Percentiles rank a stretch among this genome's conserved stretches.
These are phyloP conservation scores for Macropodus opercularis DNA, from an alignment of 2,797 vertebrate species.

Conservation along the genomic window DNA sequence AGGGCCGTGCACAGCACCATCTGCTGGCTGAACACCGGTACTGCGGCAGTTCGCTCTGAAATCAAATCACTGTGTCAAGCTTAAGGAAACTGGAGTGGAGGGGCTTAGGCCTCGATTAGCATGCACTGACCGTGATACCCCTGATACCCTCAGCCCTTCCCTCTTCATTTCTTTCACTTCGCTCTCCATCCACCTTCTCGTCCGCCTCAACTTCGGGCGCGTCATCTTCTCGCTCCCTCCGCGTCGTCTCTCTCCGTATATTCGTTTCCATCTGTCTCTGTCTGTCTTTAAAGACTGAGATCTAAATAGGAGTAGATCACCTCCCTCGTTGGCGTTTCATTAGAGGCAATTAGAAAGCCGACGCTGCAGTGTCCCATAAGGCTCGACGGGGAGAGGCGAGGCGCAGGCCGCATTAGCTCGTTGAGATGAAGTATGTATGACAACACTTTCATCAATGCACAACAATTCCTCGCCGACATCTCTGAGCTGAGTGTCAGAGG, in stretches of 20 bases:
- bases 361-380: conserved; percentile 72
- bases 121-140: conserved; percentile 54
- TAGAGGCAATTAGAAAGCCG: conserved; percentile 80
- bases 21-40: conserved; percentile 67
- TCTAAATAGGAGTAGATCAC: conserved; percentile 75
- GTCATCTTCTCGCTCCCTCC: conserved; percentile 27
- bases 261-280: conserved; percentile 51
- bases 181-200: conserved; percentile 16
- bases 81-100: conserved; percentile 40
- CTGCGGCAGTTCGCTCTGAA: conserved; percentile 56
- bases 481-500: conserved; percentile 77
- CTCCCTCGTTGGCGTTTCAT: conserved; percentile 78
- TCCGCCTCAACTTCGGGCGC: conserved; percentile 11
- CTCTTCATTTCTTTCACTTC: conserved; percentile 35
- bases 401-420: conserved; percentile 68
- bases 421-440: conserved; percentile 79
- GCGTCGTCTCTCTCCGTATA: conserved; percentile 17
- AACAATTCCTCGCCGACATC: conserved; percentile 72
- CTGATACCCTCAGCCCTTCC: conserved; percentile 39
- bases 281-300: conserved; percentile 68
- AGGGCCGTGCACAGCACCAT: conserved; percentile 73
- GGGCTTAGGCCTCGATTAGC: conserved; percentile 59
- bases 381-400: conserved; percentile 65
- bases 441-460: conserved; percentile 78
- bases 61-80: conserved; percentile 55